Evolutionary conservation across 2,113 vertebrate species (phyloP).

Genomic region (Passer montanus): DNA sequence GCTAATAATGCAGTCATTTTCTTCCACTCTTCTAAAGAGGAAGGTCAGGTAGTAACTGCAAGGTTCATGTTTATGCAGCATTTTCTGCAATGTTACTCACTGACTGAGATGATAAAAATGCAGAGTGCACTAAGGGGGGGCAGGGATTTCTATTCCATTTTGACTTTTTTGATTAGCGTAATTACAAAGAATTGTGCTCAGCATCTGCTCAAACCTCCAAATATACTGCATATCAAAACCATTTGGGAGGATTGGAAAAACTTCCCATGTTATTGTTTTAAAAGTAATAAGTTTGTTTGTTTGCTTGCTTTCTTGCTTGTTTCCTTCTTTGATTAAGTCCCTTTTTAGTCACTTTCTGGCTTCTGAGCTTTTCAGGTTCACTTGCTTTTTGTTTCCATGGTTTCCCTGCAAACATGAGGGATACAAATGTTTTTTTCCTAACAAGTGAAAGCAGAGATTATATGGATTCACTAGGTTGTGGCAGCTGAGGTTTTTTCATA

Average conservation of each 20-base stretch:
- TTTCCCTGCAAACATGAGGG: not conserved
- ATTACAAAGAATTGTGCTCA: not conserved
- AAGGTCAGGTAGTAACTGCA: not conserved
- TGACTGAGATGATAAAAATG: not conserved
- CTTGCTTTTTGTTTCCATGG: not conserved
- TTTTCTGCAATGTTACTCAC: not conserved
- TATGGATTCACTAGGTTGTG: not conserved
- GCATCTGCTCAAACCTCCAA: not conserved
- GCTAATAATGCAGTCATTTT: not conserved
- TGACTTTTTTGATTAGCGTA: not conserved
- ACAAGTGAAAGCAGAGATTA: not conserved
- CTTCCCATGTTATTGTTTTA: not conserved
- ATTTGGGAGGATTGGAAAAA: not conserved
- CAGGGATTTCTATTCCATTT: not conserved
- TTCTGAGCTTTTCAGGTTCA: slow-evolving; percentile 7
- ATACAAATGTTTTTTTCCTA: not conserved
- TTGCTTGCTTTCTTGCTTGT: not conserved
- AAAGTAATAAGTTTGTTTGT: not conserved
- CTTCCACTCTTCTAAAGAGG: not conserved
- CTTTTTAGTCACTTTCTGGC: not conserved
- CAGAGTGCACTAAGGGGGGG: not conserved
- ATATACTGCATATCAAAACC: not conserved
- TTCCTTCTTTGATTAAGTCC: not conserved
- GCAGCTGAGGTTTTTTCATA: not conserved
- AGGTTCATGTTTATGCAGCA: not conserved